phyloP scores from a whole-genome alignment of 2,888 invertebrate genomes.

The Agrochola lota region DNA sequence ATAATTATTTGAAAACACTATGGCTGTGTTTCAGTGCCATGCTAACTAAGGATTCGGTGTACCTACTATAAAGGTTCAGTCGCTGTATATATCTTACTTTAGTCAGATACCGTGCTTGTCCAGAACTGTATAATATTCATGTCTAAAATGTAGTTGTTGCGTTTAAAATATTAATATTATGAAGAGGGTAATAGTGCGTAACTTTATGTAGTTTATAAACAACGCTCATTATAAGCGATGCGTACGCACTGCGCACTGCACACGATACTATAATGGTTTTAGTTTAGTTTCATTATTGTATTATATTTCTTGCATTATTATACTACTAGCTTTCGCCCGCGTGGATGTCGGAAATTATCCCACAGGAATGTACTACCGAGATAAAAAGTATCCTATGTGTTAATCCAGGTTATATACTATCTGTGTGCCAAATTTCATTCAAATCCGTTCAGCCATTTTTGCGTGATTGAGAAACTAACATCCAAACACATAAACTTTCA shows the following conservation, averaged over 20 bases:
- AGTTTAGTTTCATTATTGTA: not conserved
- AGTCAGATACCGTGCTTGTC: not conserved
- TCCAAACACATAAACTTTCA: too few species aligned
- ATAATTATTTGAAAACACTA: too few species aligned
- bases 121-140: not conserved
- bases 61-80: not conserved
- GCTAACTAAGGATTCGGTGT: not conserved
- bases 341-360: too few species aligned
- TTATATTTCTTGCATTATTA: conserved; percentile 5
- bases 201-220: conserved; percentile 25
- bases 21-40: not conserved
- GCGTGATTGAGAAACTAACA: too few species aligned
- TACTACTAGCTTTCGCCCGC: not conserved
- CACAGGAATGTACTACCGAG: too few species aligned
- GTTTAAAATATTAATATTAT: conserved; percentile 15
- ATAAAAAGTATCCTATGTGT: too few species aligned
- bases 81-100: not conserved
- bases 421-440: too few species aligned
- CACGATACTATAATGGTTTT: not conserved
- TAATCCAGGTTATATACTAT: too few species aligned
- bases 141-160: conserved; percentile 18
- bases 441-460: too few species aligned
- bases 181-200: conserved; percentile 37
- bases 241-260: not conserved
- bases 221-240: conserved; percentile 20